These are phyloP conservation scores for Rhingia campestris DNA, from an alignment of 2,888 invertebrate species.

Conservation along the genomic window DNA sequence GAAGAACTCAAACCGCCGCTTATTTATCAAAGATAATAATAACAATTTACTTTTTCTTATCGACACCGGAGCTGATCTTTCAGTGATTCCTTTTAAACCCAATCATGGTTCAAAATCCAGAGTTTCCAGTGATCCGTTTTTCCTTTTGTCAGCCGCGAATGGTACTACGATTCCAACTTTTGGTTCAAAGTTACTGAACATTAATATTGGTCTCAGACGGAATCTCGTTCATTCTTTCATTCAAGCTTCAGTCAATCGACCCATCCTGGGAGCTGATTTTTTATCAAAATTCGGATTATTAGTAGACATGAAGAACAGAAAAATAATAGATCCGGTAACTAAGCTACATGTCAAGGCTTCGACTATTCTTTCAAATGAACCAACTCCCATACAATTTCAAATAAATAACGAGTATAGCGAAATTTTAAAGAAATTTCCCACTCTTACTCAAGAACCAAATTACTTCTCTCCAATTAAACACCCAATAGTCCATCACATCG, in stretches of 20 bases:
- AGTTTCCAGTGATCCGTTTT: neutral
- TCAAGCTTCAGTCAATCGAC: conserved; percentile 10
- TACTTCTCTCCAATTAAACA: too few species aligned
- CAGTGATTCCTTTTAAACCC: conserved; percentile 2
- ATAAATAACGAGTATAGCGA: too few species aligned
- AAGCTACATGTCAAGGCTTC: too few species aligned
- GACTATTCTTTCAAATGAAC: too few species aligned
- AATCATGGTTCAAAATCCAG: neutral
- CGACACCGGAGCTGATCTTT: conserved; percentile 23
- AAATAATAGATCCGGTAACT: too few species aligned
- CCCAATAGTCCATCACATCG: too few species aligned
- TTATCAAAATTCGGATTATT: neutral
- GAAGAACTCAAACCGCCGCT: conserved; percentile 10
- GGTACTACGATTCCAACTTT: conserved; percentile 14
- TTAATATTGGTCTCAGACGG: conserved; percentile 29
- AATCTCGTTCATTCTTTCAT: conserved; percentile 16
- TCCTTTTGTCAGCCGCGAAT: conserved; percentile 16
- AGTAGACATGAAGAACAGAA: too few species aligned
- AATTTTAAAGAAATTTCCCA: too few species aligned
- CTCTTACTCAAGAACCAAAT: too few species aligned
- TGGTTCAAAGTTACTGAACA: conserved; percentile 14
- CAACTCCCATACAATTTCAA: too few species aligned
- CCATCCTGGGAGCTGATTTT: conserved; percentile 25
- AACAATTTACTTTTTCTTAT: neutral
- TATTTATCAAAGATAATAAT: conserved; percentile 31